phyloP scores from a whole-genome alignment of 2,113 vertebrate species.

The Ailuropoda melanoleuca region DNA sequence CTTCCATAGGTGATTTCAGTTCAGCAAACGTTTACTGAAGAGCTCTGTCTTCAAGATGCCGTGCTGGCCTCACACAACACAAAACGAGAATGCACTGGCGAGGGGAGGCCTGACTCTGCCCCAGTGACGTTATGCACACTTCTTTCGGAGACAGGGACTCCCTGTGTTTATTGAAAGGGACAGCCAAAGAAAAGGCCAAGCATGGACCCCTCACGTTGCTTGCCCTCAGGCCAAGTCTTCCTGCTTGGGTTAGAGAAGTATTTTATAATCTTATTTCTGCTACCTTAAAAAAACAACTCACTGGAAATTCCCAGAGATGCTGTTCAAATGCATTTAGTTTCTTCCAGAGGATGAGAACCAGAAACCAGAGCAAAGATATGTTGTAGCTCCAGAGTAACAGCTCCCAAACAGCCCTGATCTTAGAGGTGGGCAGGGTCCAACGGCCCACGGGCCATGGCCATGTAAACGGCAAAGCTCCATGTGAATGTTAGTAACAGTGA shows the following conservation, averaged over 20 bases:
- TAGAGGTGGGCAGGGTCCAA: background rate
- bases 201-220: background rate
- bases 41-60: background rate
- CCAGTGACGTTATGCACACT: background rate
- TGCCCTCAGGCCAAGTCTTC: background rate
- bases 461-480: background rate
- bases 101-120: background rate
- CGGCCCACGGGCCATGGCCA: rapidly evolving
- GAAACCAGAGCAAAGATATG: background rate
- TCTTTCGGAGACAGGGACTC: background rate
- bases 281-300: background rate
- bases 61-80: background rate
- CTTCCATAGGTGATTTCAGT: background rate
- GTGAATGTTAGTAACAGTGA: background rate
- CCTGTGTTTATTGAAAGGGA: background rate
- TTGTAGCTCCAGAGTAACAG: background rate
- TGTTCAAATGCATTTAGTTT: background rate
- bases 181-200: background rate
- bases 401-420: background rate
- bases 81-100: background rate
- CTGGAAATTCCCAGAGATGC: background rate
- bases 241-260: background rate
- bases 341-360: background rate
- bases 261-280: background rate
- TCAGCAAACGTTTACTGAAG: background rate